A percentile compares a stretch with the other conserved stretches of the same genome.
phyloP scores from a whole-genome alignment of 1,140 invertebrate genomes.

The Hylaeus volcanicus region DNA sequence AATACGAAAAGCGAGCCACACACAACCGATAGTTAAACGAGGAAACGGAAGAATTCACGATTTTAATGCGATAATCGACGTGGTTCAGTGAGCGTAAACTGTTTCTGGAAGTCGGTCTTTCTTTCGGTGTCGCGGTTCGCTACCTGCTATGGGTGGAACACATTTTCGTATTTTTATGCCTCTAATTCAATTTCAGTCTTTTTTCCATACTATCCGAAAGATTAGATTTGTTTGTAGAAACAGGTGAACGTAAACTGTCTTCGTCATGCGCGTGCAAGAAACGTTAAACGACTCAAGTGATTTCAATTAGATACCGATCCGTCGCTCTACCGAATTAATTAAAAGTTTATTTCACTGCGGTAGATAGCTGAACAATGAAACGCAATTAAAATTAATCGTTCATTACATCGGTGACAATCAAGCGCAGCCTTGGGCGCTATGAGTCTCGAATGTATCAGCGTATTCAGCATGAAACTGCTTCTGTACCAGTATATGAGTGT shows the following conservation, averaged over 20 bases:
- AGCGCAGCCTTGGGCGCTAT: not conserved
- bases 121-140: slow-evolving; percentile 18
- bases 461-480: too few relatives aligned
- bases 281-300: not conserved
- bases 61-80: slow-evolving; percentile 32
- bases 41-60: slow-evolving; percentile 14
- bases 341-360: not conserved
- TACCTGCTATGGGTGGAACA: not conserved
- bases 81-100: slow-evolving; percentile 48
- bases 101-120: slow-evolving; percentile 25
- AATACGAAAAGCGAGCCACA: slow-evolving; percentile 10
- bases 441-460: not conserved
- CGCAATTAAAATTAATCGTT: not conserved
- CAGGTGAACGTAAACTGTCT: too few relatives aligned
- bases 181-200: slow-evolving; percentile 29
- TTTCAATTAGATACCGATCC: slow-evolving; percentile 15
- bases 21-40: slow-evolving; percentile 14
- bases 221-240: slow-evolving; percentile 3
- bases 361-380: not conserved
- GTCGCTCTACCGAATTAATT: slow-evolving; percentile 35
- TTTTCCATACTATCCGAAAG: slow-evolving; percentile 5
- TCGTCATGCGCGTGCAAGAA: not conserved
- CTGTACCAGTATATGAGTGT: not conserved
- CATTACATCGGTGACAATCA: slow-evolving; percentile 19
- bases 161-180: not conserved